A percentile compares a stretch with the other conserved stretches of the same genome.
phyloP scores from a whole-genome alignment of 2,797 vertebrate species.

The Cebuella pygmaea region DNA sequence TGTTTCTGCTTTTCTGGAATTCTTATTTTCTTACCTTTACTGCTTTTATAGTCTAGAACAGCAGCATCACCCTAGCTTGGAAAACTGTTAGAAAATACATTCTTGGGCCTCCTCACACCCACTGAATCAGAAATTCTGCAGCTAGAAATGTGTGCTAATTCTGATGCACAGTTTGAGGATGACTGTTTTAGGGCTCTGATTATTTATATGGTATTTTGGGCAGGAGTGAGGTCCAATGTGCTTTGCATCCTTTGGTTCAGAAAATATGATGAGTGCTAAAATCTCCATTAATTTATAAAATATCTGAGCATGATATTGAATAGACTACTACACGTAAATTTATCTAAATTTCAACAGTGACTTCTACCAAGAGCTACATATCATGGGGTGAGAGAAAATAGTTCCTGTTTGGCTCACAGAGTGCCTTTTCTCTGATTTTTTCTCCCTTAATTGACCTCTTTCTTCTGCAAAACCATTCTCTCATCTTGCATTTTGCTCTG shows the following conservation, averaged over 20 bases:
- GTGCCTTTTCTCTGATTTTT: neutral
- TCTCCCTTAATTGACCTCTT: conserved; percentile 16
- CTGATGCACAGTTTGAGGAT: neutral
- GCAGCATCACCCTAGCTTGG: neutral
- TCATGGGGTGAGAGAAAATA: neutral
- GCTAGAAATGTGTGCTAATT: neutral
- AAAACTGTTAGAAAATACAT: neutral
- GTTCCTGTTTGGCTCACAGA: neutral
- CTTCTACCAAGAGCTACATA: neutral
- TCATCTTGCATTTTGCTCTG: conserved; percentile 9
- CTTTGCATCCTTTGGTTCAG: neutral
- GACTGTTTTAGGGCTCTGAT: neutral
- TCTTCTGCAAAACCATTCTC: neutral
- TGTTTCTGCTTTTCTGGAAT: neutral
- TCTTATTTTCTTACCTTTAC: neutral
- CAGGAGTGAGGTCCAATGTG: neutral
- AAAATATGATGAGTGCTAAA: neutral
- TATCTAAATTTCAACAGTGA: neutral
- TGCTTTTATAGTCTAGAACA: neutral
- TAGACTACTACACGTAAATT: neutral
- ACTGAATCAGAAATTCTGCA: neutral
- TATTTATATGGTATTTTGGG: neutral
- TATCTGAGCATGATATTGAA: neutral
- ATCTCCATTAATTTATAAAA: neutral
- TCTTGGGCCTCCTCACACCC: neutral